Base-by-base conservation (phyloP, 1,140 invertebrate genomes). In the Monomorium pharaonis region DNA sequence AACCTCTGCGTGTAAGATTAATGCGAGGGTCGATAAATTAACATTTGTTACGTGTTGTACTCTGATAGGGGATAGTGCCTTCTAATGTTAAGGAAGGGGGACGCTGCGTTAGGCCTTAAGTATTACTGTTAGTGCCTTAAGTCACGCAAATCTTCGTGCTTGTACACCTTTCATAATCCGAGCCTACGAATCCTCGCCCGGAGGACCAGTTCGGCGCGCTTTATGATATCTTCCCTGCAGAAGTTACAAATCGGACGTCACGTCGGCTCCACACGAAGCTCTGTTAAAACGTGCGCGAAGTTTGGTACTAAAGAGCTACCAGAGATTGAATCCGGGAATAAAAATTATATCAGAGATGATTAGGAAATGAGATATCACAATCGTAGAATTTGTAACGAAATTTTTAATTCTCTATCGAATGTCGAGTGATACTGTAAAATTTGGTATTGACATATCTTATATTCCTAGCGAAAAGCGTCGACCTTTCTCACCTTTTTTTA, bases 31-130 rank as follows among this genome's bases (percentile, higher is more conserved):
- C 42, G 81, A 89, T 91, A 83, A 87, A 90, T 89, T 81, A 87
- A 84, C 87, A 88, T 86, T 88, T 87, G 86, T 90, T 90, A 90
- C 87, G 78, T 84, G 90, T 91, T 91, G 87, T 91, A 93, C 91
- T 91, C 92, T 86, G 80, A 92, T 93, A 93, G 93, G 89, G 85
- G 92, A 93, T 94, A 94, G 94, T 94, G 94, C 94, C 94, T 94
- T 94, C 88, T 93, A 92, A 93, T 88, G 76, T 90, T 91, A 90
- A 91, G 89, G 88, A 86, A 86, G 81, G 85, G 62, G 78, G 87
- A 89, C 85, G 86, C 90, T 92, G 87, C 86, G 86, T 91, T 93
- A 93, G 89, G 90, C 88, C 88, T 88, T 89, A 92, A 93, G 91
- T 92, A 90, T 67, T 91, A 89, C 92, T 90, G 87, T 88, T 94